Base-by-base conservation (phyloP, 2,113 vertebrate genomes). In the Struthio camelus region DNA sequence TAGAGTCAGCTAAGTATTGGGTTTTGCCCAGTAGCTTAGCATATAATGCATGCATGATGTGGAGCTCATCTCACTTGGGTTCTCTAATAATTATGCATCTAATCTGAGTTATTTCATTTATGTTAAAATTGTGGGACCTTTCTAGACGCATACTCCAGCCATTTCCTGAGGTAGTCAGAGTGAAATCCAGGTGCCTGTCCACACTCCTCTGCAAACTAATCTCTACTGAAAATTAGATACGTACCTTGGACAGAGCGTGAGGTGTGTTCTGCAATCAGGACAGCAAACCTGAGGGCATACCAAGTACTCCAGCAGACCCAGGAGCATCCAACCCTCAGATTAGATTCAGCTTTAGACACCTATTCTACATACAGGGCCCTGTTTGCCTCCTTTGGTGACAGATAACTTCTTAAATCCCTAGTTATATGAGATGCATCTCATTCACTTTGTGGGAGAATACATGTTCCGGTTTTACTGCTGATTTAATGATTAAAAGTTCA, bases 381-480 rank as follows among this genome's bases (percentile, higher is more conserved):
- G 11, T 24, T 36, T 77, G 14, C 83, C 48, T 70, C 64, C 34
- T 0, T 4, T 25, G 30, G 24, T 42, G 77, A 81, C 36, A 90
- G 62, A 40, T 20, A 72, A 75, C 42, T 87, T 16, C 72, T 75
- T 70, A n/a, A 85, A 2, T 73, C 76, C 30, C 0, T 0, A 2
- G 10, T 1, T 66, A 36, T 44, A 27, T 27, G 24, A 0, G 0
- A n/a, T 10, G 18, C 11, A 14, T 13, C 51, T 91, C n/a, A 14
- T 90, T 58, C 25, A 13, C 5, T 44, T 13, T 38, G 20, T 46
- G 46, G 14, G n/a, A 62, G 14, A 92, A 64, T 1, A 84, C n/a
- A 54, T 23, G 18, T 27, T 36, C 36, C 27, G 30, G 13, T 85
- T 91, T 50, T 40, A 58, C n/a, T 17, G 20, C 4, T 87, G 32